These are phyloP conservation scores for Resseliella maxima DNA, from an alignment of 2,888 invertebrate species.

Conservation along the genomic window DNA sequence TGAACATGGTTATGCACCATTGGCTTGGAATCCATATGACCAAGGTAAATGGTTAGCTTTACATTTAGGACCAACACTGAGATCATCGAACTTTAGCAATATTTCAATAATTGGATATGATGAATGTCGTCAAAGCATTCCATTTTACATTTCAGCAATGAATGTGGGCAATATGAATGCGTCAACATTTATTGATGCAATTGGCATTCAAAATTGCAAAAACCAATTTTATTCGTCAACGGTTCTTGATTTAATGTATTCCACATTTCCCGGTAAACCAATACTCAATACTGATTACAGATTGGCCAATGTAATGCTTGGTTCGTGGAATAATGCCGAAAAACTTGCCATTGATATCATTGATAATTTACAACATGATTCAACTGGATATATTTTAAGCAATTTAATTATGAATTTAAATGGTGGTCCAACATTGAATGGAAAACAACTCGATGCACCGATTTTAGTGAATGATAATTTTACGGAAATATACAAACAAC, in stretches of 20 bases:
- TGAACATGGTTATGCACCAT: conserved; percentile 66
- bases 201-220: conserved; percentile 87
- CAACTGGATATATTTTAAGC: conserved; percentile 91
- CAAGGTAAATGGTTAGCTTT: conserved; percentile 77
- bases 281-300: conserved; percentile 88
- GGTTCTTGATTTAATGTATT: conserved; percentile 73
- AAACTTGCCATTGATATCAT: conserved; percentile 69
- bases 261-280: conserved; percentile 75
- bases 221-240: conserved; percentile 72
- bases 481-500: conserved; percentile 32
- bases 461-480: background rate
- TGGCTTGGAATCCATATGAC: background rate
- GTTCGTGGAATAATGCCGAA: conserved; percentile 81
- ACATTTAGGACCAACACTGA: conserved; percentile 80
- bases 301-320: conserved; percentile 74
- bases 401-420: conserved; percentile 79
- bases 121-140: conserved; percentile 77
- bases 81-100: conserved; percentile 70
- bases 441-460: background rate
- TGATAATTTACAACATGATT: conserved; percentile 79
- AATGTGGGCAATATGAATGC: conserved; percentile 69
- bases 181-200: conserved; percentile 76
- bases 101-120: conserved; percentile 80
- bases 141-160: conserved; percentile 75
- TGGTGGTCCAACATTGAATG: conserved; percentile 89